phyloP scores from a whole-genome alignment of 2,888 invertebrate species.

The Eulithis prunata region DNA sequence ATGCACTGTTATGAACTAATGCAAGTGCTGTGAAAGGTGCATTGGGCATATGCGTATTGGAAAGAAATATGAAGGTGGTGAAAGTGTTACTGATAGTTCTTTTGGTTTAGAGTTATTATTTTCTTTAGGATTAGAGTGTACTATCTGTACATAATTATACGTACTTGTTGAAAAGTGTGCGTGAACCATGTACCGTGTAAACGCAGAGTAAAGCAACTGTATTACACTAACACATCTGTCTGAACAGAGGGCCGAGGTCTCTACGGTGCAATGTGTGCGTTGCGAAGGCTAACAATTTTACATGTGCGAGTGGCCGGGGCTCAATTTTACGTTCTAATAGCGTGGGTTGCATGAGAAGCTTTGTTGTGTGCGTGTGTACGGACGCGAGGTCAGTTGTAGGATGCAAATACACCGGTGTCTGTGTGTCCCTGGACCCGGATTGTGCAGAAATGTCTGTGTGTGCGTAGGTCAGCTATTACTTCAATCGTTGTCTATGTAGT shows the following conservation, averaged over 20 bases:
- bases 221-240: not conserved
- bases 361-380: slow-evolving; percentile 13
- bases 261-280: slow-evolving; percentile 19
- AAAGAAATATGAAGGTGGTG: too few relatives aligned
- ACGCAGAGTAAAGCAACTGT: not conserved
- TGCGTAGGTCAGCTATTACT: slow-evolving; percentile 7
- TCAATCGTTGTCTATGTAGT: slow-evolving; percentile 2
- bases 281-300: slow-evolving; percentile 1
- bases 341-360: slow-evolving; percentile 1
- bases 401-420: slow-evolving; percentile 5
- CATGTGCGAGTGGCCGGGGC: slow-evolving; percentile 17
- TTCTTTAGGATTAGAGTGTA: not conserved
- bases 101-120: too few relatives aligned
- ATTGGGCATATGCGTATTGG: too few relatives aligned
- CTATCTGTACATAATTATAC: not conserved
- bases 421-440: slow-evolving; percentile 1
- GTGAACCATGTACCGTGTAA: not conserved
- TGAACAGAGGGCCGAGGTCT: not conserved
- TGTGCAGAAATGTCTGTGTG: not conserved
- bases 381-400: slow-evolving; percentile 6
- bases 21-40: too few relatives aligned
- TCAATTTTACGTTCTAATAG: not conserved
- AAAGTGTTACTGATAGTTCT: not conserved
- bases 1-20: too few relatives aligned
- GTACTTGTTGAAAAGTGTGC: slow-evolving; percentile 10